These are phyloP conservation scores for Euwallacea fornicatus DNA, from an alignment of 1,140 invertebrate species.

Conservation along the genomic window DNA sequence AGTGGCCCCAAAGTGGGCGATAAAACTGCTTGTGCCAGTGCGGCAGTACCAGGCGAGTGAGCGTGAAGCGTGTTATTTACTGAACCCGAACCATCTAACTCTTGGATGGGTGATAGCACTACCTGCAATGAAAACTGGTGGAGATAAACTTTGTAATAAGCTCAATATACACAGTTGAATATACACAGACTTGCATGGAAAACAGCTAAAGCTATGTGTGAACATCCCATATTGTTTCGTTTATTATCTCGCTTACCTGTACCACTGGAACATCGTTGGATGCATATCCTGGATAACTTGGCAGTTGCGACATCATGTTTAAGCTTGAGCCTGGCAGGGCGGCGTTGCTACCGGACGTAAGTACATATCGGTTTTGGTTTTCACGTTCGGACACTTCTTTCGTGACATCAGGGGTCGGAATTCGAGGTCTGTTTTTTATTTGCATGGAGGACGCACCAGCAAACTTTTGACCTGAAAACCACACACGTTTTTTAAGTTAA, in stretches of 20 bases:
- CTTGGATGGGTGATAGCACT: conserved; percentile 76
- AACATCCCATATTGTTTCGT: not conserved
- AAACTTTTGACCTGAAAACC: conserved; percentile 38
- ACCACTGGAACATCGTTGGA: conserved; percentile 66
- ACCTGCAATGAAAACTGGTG: conserved; percentile 68
- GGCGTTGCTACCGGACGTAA: conserved; percentile 41
- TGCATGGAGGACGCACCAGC: conserved; percentile 60
- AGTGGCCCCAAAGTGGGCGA: conserved; percentile 65
- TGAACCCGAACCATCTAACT: conserved; percentile 66
- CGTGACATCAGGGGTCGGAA: conserved; percentile 83
- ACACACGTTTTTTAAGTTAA: not conserved
- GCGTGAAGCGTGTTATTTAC: conserved; percentile 69
- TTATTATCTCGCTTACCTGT: conserved; percentile 51
- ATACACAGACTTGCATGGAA: not conserved
- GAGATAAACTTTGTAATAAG: no score
- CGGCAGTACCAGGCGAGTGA: conserved; percentile 67
- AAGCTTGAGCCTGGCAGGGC: conserved; percentile 55
- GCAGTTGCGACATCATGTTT: conserved; percentile 62
- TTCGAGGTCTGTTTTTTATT: conserved; percentile 75
- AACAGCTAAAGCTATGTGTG: not conserved
- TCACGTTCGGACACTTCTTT: conserved; percentile 75
- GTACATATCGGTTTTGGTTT: conserved; percentile 54
- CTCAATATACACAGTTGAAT: not conserved
- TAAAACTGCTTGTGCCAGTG: conserved; percentile 70
- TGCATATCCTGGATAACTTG: conserved; percentile 58